Conservation (phyloP, 2,888 invertebrate genomes). For the Scaptomyza cyrtandrae region DNA sequence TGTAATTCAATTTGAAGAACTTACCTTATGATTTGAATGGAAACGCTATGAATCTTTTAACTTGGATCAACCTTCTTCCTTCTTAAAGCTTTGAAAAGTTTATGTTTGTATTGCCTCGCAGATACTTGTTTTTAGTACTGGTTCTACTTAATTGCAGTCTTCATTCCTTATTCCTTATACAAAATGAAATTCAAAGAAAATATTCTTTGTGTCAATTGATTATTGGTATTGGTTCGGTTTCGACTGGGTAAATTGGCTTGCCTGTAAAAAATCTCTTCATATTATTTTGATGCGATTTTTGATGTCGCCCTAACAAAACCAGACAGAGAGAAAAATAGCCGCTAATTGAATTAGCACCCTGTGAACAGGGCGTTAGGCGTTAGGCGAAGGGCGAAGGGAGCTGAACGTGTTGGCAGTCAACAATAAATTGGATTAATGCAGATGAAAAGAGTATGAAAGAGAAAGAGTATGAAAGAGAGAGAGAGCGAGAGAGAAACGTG, state of each 20-base stretch:
- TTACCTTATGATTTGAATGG: too few species aligned
- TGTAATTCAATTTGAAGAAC: too few species aligned
- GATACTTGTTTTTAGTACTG: not conserved
- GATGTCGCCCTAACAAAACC: conserved; percentile 2
- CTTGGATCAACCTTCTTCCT: too few species aligned
- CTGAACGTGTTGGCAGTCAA: conserved; percentile 17
- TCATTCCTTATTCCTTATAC: too few species aligned
- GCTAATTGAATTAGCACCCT: conserved; percentile 69
- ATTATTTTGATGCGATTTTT: too few species aligned
- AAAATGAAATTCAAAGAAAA: too few species aligned
- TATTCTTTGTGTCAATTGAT: not conserved
- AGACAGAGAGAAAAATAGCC: conserved; percentile 15
- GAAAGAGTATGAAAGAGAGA: not conserved
- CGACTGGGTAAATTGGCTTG: too few species aligned
- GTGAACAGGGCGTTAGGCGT: not conserved
- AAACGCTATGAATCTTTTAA: too few species aligned
- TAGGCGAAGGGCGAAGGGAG: not conserved
- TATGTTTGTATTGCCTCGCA: too few species aligned
- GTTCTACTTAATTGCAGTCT: too few species aligned
- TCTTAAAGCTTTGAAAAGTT: too few species aligned
- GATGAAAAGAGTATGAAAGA: conserved; percentile 23
- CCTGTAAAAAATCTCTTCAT: too few species aligned
- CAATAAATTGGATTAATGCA: conserved; percentile 72
- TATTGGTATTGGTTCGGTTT: not conserved
- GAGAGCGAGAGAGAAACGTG: not conserved